These are phyloP conservation scores for Conchocele bisecta DNA, from an alignment of 2,888 invertebrate genomes.

Conservation along the genomic window DNA sequence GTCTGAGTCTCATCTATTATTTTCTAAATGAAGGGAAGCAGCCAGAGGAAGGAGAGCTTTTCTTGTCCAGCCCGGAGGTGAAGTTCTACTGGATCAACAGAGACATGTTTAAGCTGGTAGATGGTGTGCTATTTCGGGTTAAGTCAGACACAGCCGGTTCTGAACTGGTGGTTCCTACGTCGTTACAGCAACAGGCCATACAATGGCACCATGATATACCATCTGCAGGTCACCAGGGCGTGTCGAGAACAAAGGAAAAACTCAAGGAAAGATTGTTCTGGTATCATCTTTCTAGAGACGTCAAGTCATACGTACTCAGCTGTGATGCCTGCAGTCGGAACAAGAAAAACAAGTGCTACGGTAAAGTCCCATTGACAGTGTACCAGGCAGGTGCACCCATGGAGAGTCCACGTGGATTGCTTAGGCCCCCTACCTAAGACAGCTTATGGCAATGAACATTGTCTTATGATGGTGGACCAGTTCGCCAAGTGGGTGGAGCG, in stretches of 20 bases:
- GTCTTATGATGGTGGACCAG: not conserved
- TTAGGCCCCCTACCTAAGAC: constrained; percentile 1
- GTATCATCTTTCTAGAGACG: constrained; percentile 1
- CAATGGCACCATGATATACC: constrained; percentile 18
- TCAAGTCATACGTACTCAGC: not conserved
- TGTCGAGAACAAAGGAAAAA: constrained; percentile 14
- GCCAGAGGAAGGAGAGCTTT: not conserved
- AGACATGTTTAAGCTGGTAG: not conserved
- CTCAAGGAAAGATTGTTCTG: constrained; percentile 20
- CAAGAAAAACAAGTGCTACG: constrained; percentile 17
- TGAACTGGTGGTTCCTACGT: constrained; percentile 9
- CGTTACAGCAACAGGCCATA: not conserved
- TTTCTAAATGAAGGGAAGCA: not conserved
- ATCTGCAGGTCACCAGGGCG: constrained; percentile 10
- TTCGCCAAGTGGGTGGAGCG: constrained; percentile 8
- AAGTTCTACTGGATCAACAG: constrained; percentile 15
- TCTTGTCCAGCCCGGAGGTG: not conserved
- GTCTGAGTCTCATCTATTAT: not conserved
- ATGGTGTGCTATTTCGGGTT: constrained; percentile 2
- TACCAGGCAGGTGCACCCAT: constrained; percentile 3
- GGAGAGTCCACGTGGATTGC: not conserved
- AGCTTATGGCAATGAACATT: constrained; percentile 6
- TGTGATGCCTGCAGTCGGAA: constrained; percentile 16
- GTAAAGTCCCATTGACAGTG: constrained; percentile 13
- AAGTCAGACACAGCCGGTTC: not conserved